Conservation (phyloP, 2,888 invertebrate species). For the Apamea monoglypha region DNA sequence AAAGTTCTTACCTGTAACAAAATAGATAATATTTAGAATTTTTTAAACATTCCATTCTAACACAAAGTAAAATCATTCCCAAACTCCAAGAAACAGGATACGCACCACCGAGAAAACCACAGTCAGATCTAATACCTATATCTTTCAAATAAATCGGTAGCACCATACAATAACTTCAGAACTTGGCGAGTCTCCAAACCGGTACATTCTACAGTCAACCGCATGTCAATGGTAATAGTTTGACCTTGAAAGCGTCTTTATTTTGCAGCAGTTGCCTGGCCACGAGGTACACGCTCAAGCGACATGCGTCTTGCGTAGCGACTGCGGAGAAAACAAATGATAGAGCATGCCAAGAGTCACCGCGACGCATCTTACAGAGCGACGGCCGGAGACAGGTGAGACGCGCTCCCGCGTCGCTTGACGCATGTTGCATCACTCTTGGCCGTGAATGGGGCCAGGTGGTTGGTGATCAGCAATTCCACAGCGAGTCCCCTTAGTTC, state of each 20-base stretch:
- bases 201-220: slow-evolving; percentile 41
- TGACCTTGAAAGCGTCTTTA: slow-evolving; percentile 15
- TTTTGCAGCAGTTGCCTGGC: background rate
- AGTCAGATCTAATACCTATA: slow-evolving; percentile 51
- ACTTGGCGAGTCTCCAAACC: slow-evolving; percentile 56
- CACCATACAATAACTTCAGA: slow-evolving; percentile 52
- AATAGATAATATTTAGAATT: background rate
- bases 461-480: too few species aligned
- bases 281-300: background rate
- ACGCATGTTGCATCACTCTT: background rate
- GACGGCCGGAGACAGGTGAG: background rate
- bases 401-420: background rate
- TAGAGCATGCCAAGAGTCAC: background rate
- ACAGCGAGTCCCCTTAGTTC: too few species aligned
- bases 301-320: background rate
- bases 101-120: slow-evolving; percentile 18
- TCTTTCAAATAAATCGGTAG: slow-evolving; percentile 58
- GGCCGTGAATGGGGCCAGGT: background rate
- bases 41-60: background rate
- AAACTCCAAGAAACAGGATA: background rate
- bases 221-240: slow-evolving; percentile 2
- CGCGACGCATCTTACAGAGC: background rate
- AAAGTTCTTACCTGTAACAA: slow-evolving; percentile 36
- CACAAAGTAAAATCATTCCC: background rate
- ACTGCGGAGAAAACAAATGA: background rate